These are phyloP conservation scores for Drosophila ustulata DNA, from an alignment of 2,888 invertebrate genomes.

Conservation along the genomic window DNA sequence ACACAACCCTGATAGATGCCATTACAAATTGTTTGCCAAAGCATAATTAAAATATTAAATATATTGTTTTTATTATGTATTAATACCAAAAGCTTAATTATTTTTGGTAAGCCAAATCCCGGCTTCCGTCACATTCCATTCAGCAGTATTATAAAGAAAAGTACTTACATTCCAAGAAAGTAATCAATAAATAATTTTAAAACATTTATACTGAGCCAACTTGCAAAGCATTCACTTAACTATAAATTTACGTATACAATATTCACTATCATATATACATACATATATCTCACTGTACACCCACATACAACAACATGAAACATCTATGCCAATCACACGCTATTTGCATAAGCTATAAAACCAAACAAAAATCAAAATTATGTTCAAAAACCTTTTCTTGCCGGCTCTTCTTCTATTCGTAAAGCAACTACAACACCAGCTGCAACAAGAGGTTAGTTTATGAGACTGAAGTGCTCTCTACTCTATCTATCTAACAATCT, in stretches of 20 bases:
- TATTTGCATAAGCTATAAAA: constrained; percentile 53
- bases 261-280: constrained; percentile 45
- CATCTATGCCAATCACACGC: constrained; percentile 51
- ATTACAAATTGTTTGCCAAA: constrained; percentile 70
- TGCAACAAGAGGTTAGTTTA: constrained; percentile 78
- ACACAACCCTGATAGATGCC: constrained; percentile 53
- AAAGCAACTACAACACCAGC: constrained; percentile 77
- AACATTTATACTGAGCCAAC: constrained; percentile 42
- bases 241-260: constrained; percentile 19
- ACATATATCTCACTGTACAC: constrained; percentile 66
- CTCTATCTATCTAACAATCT: constrained; percentile 28
- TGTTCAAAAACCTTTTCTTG: constrained; percentile 64
- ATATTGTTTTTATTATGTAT: constrained; percentile 42
- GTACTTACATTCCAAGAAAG: constrained; percentile 51
- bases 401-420: constrained; percentile 74
- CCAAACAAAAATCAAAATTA: constrained; percentile 32
- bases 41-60: constrained; percentile 40
- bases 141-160: constrained; percentile 68
- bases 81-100: constrained; percentile 30
- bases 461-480: constrained; percentile 45
- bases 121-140: constrained; percentile 62
- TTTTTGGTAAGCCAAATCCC: constrained; percentile 22
- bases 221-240: constrained; percentile 66
- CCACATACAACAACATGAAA: constrained; percentile 34
- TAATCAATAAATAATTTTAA: constrained; percentile 8